These are phyloP conservation scores for Diplodus sargus DNA, from an alignment of 2,797 vertebrate genomes.

Conservation along the genomic window DNA sequence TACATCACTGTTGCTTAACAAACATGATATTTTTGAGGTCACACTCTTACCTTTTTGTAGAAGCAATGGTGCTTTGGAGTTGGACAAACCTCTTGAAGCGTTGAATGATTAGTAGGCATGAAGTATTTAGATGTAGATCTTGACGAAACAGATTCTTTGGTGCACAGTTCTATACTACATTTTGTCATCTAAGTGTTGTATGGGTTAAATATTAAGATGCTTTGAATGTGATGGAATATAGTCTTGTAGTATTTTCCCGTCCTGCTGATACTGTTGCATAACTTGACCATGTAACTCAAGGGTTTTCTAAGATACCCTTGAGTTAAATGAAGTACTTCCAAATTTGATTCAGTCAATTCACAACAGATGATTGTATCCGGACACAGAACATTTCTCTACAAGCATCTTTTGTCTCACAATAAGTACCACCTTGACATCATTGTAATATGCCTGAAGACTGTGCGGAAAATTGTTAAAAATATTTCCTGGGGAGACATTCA, in stretches of 20 bases:
- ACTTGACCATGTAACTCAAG: background rate
- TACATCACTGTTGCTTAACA: background rate
- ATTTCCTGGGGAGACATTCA: background rate
- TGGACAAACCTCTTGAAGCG: slow-evolving; percentile 55
- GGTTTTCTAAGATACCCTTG: background rate
- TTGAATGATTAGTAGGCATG: slow-evolving; percentile 18
- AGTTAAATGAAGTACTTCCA: background rate
- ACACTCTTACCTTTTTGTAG: slow-evolving; percentile 68
- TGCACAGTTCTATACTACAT: background rate
- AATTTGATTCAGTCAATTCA: background rate
- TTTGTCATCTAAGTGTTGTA: no score
- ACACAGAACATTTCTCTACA: background rate
- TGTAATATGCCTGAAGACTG: background rate
- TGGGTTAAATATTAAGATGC: background rate
- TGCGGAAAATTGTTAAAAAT: no score
- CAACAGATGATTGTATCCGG: background rate
- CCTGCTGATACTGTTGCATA: background rate
- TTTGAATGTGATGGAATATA: background rate
- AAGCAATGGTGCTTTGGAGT: slow-evolving; percentile 31
- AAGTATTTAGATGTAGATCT: slow-evolving; percentile 48
- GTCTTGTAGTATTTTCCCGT: background rate
- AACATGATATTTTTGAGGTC: background rate
- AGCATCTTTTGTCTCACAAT: background rate
- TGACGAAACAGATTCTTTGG: slow-evolving; percentile 43
- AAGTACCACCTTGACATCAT: background rate